Base-by-base conservation (phyloP, 2,888 invertebrate species). In the Penaeus monodon region DNA sequence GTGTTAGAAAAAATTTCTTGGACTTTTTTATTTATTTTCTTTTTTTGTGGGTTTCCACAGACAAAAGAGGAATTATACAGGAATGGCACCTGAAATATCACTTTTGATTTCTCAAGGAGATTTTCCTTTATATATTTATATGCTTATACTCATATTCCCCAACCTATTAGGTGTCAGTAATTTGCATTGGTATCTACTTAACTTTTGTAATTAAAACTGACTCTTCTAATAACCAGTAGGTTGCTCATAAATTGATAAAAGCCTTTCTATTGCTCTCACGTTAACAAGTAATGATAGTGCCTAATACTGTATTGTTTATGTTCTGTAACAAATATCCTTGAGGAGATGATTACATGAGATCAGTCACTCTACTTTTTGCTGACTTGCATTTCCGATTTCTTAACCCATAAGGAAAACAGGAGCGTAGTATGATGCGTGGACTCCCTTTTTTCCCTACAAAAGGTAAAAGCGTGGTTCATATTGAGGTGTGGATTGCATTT, bases 351-450 rank as follows among this genome's bases (percentile, higher is more conserved):
- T 24, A 27, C 14, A n/a, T 49, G 20, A 57, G n/a, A 77, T 77
- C 44, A n/a, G 44, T 49, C 77, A 77, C 77, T 57, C 49, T 70
- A 66, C 79, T 27, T 64, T 79, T 77, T 85, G 44, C 79, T 85
- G 79, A 85, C 68, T 38, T 85, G 57, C 64, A 66, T 85, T 85
- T 85, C 64, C 79, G 70, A 57, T 86, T 81, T 86, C 66, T 81
- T 86, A 86, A 86, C 86, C 76, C 73, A 27, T 66, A 82, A 86
- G 86, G 79, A 77, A 77, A 73, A 63, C 86, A 86, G 82, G 81
- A 77, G 73, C 68, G 63, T 82, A 82, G 29, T 49, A 70, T 29
- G 82, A 66, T 64, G 57, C 78, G 57, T 76, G 86, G 86, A 86
- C 73, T 76, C 86, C 78, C 86, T 79, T 83, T 82, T 66, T 76